These are phyloP conservation scores for Eupeodes corollae DNA, from an alignment of 1,140 invertebrate genomes.

Conservation along the genomic window DNA sequence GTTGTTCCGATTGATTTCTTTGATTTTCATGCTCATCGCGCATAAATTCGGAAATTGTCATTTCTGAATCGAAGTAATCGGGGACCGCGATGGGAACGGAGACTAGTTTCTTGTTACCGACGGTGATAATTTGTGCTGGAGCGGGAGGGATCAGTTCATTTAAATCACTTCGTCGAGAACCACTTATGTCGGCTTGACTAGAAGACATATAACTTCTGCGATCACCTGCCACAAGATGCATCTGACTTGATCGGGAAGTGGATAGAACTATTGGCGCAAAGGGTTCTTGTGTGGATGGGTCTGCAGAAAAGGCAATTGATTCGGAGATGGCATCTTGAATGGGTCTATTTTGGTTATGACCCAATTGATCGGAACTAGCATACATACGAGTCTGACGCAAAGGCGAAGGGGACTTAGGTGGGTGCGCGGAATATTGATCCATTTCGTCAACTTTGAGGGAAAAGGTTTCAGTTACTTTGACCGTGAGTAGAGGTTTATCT, in stretches of 20 bases:
- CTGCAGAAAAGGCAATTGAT: not conserved
- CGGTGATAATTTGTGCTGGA: no score
- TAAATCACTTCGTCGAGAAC: no score
- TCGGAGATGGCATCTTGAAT: not conserved
- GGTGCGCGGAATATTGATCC: slow-evolving; percentile 27
- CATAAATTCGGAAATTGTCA: no score
- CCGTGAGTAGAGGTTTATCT: slow-evolving; percentile 21
- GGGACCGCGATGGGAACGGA: no score
- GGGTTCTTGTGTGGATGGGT: not conserved
- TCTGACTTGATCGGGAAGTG: no score
- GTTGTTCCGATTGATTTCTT: not conserved
- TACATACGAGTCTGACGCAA: not conserved
- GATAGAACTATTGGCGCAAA: slow-evolving; percentile 27
- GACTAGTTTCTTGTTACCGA: no score
- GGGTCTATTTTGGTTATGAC: not conserved
- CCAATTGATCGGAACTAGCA: not conserved
- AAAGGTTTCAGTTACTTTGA: slow-evolving; percentile 30
- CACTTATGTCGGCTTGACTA: no score
- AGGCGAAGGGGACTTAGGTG: slow-evolving; percentile 16
- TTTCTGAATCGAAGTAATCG: no score
- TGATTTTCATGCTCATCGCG: no score
- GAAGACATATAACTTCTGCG: no score
- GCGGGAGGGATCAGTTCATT: no score
- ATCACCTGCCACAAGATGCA: no score
- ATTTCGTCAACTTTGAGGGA: slow-evolving; percentile 33